Evolutionary conservation across 2,888 invertebrate species (phyloP).

Genomic region (Troides aeacus): DNA sequence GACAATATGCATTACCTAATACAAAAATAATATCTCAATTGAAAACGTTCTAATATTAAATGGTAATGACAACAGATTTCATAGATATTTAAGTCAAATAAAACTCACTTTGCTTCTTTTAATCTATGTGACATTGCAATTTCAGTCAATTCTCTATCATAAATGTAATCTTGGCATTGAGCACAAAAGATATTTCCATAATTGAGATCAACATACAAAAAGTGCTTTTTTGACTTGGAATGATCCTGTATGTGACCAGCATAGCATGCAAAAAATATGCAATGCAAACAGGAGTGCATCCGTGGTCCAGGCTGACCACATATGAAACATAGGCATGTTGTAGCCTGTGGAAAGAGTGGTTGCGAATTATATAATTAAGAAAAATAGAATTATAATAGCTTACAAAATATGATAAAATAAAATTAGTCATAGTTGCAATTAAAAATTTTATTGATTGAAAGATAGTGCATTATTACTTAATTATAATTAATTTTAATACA

Average conservation of each 20-base stretch:
- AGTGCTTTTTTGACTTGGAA: slow-evolving; percentile 89
- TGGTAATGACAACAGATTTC: neutral
- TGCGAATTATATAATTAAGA: neutral
- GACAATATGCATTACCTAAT: neutral
- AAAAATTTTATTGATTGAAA: neutral
- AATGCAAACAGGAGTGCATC: slow-evolving; percentile 91
- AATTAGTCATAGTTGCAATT: neutral
- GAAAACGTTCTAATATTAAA: no score
- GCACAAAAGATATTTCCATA: slow-evolving; percentile 95
- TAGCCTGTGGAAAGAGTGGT: slow-evolving; percentile 79
- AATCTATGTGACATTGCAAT: slow-evolving; percentile 76
- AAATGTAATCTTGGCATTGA: slow-evolving; percentile 95
- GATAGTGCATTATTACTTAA: no score
- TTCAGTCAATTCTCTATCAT: slow-evolving; percentile 85
- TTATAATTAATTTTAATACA: no score
- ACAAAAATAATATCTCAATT: no score
- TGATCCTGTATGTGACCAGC: slow-evolving; percentile 93
- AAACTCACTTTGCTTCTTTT: slow-evolving; percentile 78
- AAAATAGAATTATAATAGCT: neutral
- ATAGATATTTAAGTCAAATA: slow-evolving; percentile 4
- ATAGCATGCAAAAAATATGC: slow-evolving; percentile 96
- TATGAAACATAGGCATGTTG: slow-evolving; percentile 89
- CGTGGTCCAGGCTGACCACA: slow-evolving; percentile 90
- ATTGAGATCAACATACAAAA: slow-evolving; percentile 90
- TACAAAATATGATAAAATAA: neutral